These are phyloP conservation scores for Heterodera schachtii DNA, from an alignment of 1,140 invertebrate species.

Conservation along the genomic window DNA sequence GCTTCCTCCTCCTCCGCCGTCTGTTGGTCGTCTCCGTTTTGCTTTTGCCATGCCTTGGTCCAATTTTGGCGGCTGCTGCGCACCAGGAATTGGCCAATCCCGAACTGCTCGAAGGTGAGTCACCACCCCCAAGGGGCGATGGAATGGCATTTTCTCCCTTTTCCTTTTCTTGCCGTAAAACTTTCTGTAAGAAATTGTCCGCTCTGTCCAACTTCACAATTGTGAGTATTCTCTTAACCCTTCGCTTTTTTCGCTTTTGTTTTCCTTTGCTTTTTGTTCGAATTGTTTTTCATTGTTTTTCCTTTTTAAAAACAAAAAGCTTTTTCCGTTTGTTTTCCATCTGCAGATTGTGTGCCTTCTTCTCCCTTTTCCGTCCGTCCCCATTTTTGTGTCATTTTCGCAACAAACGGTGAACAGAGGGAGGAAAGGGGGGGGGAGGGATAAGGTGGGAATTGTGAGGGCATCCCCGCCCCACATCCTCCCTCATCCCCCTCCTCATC, in stretches of 20 bases:
- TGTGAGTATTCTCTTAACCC: background rate
- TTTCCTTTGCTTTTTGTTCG: constrained; percentile 12
- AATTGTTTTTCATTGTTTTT: constrained; percentile 5
- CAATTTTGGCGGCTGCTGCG: background rate
- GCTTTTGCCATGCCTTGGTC: background rate
- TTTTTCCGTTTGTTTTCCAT: background rate
- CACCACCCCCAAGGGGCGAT: background rate
- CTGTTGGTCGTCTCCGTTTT: background rate
- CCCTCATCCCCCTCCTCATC: background rate
- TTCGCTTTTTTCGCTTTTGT: background rate
- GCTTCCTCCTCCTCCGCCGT: no score
- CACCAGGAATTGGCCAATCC: background rate
- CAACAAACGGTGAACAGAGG: background rate
- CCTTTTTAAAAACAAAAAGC: background rate
- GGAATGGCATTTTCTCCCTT: background rate
- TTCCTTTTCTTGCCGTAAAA: background rate
- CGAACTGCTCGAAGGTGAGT: constrained; percentile 18
- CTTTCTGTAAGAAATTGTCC: background rate
- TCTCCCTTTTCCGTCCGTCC: background rate
- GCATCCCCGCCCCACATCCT: background rate
- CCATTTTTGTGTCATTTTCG: background rate
- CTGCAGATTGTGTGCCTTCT: background rate
- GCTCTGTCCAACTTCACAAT: constrained; percentile 1
- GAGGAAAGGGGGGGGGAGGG: no score
- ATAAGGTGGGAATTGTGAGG: no score